phyloP scores from a whole-genome alignment of 2,888 invertebrate species.

The Cistogaster globosa region DNA sequence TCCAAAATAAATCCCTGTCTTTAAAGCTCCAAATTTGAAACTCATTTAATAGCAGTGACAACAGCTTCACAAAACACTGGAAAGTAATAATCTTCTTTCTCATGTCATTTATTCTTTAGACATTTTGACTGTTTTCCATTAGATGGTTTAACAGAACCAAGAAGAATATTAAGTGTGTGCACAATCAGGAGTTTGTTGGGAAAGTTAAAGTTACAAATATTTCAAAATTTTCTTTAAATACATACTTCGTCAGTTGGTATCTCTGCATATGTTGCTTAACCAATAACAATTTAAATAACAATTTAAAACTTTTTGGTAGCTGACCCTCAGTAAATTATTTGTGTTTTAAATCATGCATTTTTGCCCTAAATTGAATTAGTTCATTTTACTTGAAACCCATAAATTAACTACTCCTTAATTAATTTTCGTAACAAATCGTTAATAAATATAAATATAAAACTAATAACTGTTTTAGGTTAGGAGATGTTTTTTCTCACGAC shows the following conservation, averaged over 20 bases:
- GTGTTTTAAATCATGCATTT: too few relatives aligned
- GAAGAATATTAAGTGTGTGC: not conserved
- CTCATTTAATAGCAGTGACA: not conserved
- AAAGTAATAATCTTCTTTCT: conserved; percentile 7
- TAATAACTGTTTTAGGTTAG: too few relatives aligned
- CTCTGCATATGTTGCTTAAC: not conserved
- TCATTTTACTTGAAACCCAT: too few relatives aligned
- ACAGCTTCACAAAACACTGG: not conserved
- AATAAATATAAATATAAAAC: too few relatives aligned
- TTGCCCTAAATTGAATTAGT: too few relatives aligned
- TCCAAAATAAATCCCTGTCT: too few relatives aligned
- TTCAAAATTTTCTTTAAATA: not conserved
- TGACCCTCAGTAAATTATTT: not conserved
- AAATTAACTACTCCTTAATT: too few relatives aligned
- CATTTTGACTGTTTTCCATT: not conserved
- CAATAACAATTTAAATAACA: not conserved
- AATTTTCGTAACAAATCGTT: too few relatives aligned
- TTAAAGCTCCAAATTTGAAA: not conserved
- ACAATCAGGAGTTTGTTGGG: not conserved
- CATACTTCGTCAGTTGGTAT: not conserved
- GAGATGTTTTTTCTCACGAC: too few relatives aligned
- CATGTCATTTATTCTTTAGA: not conserved
- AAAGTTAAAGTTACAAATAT: too few relatives aligned
- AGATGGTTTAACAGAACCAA: not conserved
- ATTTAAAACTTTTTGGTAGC: not conserved